Evolutionary conservation across 2,113 vertebrate genomes (phyloP).

Genomic region (Philantomba maxwellii): DNA sequence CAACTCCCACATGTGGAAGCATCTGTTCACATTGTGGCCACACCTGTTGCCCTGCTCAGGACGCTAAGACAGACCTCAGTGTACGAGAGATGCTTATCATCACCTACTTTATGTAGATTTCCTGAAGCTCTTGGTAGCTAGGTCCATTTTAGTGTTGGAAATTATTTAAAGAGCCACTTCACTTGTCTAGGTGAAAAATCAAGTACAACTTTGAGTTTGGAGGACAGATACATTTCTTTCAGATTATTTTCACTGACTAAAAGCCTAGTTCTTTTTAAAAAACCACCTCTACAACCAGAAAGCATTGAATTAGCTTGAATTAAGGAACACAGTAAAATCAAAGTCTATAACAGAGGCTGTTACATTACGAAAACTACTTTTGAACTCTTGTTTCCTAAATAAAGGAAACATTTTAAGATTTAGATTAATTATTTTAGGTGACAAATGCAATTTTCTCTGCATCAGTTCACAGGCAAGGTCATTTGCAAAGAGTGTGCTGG

Average conservation of each 20-base stretch:
- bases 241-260: neutral
- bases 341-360: neutral
- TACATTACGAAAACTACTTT: neutral
- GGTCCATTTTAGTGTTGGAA: neutral
- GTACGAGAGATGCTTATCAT: conserved; percentile 36
- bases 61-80: neutral
- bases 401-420: neutral
- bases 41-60: conserved; percentile 28
- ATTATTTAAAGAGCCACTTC: neutral
- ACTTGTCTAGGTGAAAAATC: neutral
- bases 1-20: conserved; percentile 58
- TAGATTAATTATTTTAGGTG: neutral
- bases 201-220: neutral
- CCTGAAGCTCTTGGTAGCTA: neutral
- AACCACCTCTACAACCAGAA: neutral
- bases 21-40: conserved; percentile 56
- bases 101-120: neutral
- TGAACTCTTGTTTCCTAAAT: conserved; percentile 8
- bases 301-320: neutral
- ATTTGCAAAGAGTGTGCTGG: neutral
- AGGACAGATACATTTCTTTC: neutral
- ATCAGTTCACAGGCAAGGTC: neutral
- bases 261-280: neutral
- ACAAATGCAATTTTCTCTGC: neutral
- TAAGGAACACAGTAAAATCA: neutral